A percentile compares a stretch with the other conserved stretches of the same genome.
Conservation (phyloP, 2,888 invertebrate species). For the Scaptomyza parva region DNA sequence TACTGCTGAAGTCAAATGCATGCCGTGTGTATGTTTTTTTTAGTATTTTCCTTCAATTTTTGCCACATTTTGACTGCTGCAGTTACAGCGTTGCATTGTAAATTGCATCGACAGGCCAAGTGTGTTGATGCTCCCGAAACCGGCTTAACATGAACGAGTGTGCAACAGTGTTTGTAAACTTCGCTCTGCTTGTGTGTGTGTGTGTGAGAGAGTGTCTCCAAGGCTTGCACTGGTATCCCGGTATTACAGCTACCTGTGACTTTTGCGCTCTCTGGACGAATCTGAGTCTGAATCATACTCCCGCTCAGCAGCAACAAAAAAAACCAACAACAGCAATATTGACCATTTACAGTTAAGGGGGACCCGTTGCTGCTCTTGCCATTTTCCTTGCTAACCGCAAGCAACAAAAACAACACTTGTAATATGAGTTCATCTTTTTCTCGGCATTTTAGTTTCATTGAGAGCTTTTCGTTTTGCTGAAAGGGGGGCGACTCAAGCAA, state of each 20-base stretch:
- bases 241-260: conserved; percentile 33
- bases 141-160: conserved; percentile 60
- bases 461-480: conserved; percentile 27
- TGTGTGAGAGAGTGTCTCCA: conserved; percentile 29
- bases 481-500: conserved; percentile 39
- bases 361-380: conserved; percentile 56
- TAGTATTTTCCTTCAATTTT: conserved; percentile 66
- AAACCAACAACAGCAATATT: conserved; percentile 28
- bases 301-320: conserved; percentile 13
- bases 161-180: conserved; percentile 13
- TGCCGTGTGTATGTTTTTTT: conserved; percentile 62
- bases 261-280: conserved; percentile 32
- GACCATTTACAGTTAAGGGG: conserved; percentile 70
- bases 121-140: conserved; percentile 56
- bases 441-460: conserved; percentile 55
- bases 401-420: conserved; percentile 5
- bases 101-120: conserved; percentile 45
- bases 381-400: conserved; percentile 44
- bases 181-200: conserved; percentile 1
- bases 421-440: conserved; percentile 38
- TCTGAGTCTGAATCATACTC: conserved; percentile 40
- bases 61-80: conserved; percentile 66
- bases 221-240: conserved; percentile 49
- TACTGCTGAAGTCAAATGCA: conserved; percentile 45
- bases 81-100: conserved; percentile 39